These are phyloP conservation scores for Propithecus coquereli DNA, from an alignment of 2,113 vertebrate genomes.

Conservation along the genomic window DNA sequence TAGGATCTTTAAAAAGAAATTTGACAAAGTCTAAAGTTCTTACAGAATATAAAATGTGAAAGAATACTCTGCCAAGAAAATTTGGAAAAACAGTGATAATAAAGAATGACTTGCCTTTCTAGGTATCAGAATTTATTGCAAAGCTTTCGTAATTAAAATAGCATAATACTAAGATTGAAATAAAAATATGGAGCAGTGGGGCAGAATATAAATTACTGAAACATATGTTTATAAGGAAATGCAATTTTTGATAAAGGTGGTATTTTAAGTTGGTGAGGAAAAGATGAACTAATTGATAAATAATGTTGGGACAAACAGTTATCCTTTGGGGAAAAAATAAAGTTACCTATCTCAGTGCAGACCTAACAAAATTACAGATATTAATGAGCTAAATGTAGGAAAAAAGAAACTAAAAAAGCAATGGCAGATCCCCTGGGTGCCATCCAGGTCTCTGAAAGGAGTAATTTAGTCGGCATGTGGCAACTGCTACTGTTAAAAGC, in stretches of 20 bases:
- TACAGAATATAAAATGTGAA: neutral
- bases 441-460: slow-evolving; percentile 56
- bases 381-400: neutral
- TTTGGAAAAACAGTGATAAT: neutral
- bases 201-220: neutral
- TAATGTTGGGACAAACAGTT: neutral
- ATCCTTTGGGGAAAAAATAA: neutral
- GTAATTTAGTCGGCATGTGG: neutral
- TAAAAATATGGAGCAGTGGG: neutral
- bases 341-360: neutral
- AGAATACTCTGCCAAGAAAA: neutral
- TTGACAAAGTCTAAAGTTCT: neutral
- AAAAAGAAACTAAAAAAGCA: neutral
- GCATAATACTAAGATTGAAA: neutral
- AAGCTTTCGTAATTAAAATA: neutral
- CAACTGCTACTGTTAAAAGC: neutral
- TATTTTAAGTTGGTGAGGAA: neutral
- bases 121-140: neutral
- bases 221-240: neutral
- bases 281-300: neutral
- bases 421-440: neutral
- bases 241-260: neutral
- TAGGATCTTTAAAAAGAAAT: neutral
- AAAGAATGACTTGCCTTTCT: neutral
- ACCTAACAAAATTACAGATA: neutral